Base-by-base conservation (phyloP, 2,113 vertebrate species). In the Lethenteron reissneri region DNA sequence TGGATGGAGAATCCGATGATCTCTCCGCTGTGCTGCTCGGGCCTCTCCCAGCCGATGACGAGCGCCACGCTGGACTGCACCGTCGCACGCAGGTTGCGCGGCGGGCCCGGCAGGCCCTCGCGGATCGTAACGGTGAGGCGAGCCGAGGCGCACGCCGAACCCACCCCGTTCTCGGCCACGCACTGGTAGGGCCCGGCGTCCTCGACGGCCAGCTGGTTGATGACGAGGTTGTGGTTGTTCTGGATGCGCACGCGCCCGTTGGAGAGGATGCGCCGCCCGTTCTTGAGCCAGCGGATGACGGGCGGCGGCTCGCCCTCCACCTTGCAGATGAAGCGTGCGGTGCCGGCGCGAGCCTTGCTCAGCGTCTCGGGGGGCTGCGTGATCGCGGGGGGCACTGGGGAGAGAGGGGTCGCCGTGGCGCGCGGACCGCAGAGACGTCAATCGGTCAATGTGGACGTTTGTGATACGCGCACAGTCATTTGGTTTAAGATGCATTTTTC, bases 1-100 rank as follows among this genome's bases (percentile, higher is more conserved):
- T 97, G 92, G 3, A 99, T 82, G 0, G 94, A 96, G 81, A 95
- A 99, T 75, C 91, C 92, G 0, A 97, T 96, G 78, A 99, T 89
- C 80, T 90, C 88, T 74, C 95, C 88, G 0, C 86, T 85, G 82
- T 96, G 89, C 81, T 85, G 77, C 75, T 92, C 87, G 0, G 94
- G 90, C 57, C 85, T 82, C 74, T 90, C 88, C 94, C 94, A 99
- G 76, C 83, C 83, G 73, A 99, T 85, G 4, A 90, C 77, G 71
- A 90, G 86, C 0, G 83, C 78, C 14, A 83, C 92, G 83, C 92
- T 95, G 78, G 91, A 89, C 73, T 85, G 83, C 12, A 88, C 84
- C 2, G 78, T 79, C 2, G 84, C 89, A 0, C 82, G 81, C 58
- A 97, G 81, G 14, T 80, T 82, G 68, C 83, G 87, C 1, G 94